Evolutionary conservation across 2,113 vertebrate genomes (phyloP), one percentile per base, ranked within the genome.

Genomic region (Neodontobutis hainanensis): DNA sequence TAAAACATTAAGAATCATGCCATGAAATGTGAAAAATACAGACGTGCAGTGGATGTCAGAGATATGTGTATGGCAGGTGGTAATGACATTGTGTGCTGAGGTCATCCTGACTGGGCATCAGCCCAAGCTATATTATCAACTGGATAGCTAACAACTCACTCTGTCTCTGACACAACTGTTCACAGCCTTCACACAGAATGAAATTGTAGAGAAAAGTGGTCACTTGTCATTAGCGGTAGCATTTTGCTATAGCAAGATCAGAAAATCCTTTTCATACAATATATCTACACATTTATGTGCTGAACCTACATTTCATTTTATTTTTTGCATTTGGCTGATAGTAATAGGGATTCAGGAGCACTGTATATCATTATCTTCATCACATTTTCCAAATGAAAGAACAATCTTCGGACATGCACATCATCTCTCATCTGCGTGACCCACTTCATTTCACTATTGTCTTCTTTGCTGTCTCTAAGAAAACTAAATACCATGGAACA

Each of bases 41-140:
- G 61, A 56, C 61, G 50, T 58, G 65, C 32, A 63, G 42, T 34
- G 46, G 51, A 57, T 75, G 47, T 51, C 14, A 75, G 46, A 44
- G 56, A 66, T 43, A 42, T 55, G 62, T 46, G 68, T 55, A 61
- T 49, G 65, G 65, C 68, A 74, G 83, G 84, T 74, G 73, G 82
- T 69, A 68, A 84, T 88, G 90, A 92, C 90, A 87, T 90, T 92
- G 87, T 46, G 55, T 69, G 72, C 68, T 68, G 89, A 91, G 89
- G 88, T 91, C 90, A 89, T 75, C 73, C 77, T 81, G 65, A 63
- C 84, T 8, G 65, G 82, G 81, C 83, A 86, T 60, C 48, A 68
- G 57, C 75, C 84, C 83, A 87, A 88, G 78, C 80, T 80, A 79
- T 83, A 85, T 88, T 86, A 84, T 90, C 68, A 76, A 83, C 77